Evolutionary conservation across 2,888 invertebrate genomes (phyloP), one percentile per base, ranked within the genome.

Genomic region (Pseudanteris insignis): DNA sequence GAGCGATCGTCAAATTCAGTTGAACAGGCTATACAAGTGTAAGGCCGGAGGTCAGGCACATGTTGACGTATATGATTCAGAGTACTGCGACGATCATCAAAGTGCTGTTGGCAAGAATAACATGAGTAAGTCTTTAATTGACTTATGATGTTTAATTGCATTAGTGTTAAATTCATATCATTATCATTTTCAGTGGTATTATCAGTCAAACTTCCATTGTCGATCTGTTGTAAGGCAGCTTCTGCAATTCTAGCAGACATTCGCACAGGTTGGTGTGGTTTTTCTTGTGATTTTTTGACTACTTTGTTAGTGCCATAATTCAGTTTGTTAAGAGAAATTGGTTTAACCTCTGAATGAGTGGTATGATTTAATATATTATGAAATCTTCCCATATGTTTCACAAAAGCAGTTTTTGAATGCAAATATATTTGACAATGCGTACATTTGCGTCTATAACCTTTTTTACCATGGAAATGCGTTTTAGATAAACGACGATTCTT

Each of bases 111-210:
- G 18, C 80, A 80, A 0, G 74, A 55, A 46, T 78, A 79, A 47
- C 80, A 80, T 0, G 77, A 75, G 37, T 74, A 80, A 0, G 80
- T 80, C 46, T 80, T 80, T 24, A 80, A 43, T 40, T 80, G 79
- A 18, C 78, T 73, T 41, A 80, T 80, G 21, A 80, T 77, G n/a
- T 72, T 75, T 15, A 76, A 74, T 40, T 80, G 80, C 11, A 78
- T 74, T n/a, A 73, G 72, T 0, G 77, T 77, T 4, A 79, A 46
- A 0, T 77, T 72, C 0, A 73, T 62, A 2, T 77, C 76, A 2
- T 72, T 72, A 9, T 77, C 73, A 55, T 75, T 10, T 51, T 76
- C 77, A 15, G 67, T 70, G 26, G 72, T 70, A 2, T 68, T 36
- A 24, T 50, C 28, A 15, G 58, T 55, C 8, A 47, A 59, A 1